Evolutionary conservation across 2,797 vertebrate species (phyloP), one percentile per base, ranked within the genome.

Genomic region (Chelon auratus): DNA sequence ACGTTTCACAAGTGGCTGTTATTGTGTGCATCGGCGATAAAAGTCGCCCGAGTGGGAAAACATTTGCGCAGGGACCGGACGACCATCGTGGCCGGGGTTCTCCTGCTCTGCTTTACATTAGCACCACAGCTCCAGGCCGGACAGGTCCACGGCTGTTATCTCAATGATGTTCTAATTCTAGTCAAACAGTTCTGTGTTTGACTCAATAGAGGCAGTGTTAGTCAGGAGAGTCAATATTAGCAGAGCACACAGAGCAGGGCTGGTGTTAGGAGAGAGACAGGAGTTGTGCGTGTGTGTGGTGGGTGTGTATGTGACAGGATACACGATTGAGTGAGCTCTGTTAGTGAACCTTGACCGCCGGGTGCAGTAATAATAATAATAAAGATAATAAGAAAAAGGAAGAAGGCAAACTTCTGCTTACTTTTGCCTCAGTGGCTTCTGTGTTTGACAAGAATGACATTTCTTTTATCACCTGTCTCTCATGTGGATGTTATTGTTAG

Each of bases 181-280:
- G 93, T 95, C 93, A 93, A 95, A 95, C 94, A 95, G 91, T 77
- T 84, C 88, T 87, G 94, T 95, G 95, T 96, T 94, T 91, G 94
- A 94, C 95, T 95, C 96, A 94, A 94, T 93, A 95, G 95, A 95
- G 85, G 96, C 95, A 89, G 92, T 94, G 95, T 95, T 93, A 94
- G 96, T 94, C 95, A 92, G 94, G 90, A 93, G 87, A 95, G 96
- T 97, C 96, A 98, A 97, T 98, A 97, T 97, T 98, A 93, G 94
- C 95, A 91, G 91, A 96, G 95, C 95, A 97, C 96, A 97, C 96
- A 96, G 12, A 68, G 92, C 89, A 80, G 90, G 92, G 85, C 89
- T 87, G 93, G 92, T 93, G 93, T 93, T 92, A 94, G 93, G 93
- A 94, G 93, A 93, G 93, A 89, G 91, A 92, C 94, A 92, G 91